Conservation (phyloP, 2,888 invertebrate species). For the Actias luna region DNA sequence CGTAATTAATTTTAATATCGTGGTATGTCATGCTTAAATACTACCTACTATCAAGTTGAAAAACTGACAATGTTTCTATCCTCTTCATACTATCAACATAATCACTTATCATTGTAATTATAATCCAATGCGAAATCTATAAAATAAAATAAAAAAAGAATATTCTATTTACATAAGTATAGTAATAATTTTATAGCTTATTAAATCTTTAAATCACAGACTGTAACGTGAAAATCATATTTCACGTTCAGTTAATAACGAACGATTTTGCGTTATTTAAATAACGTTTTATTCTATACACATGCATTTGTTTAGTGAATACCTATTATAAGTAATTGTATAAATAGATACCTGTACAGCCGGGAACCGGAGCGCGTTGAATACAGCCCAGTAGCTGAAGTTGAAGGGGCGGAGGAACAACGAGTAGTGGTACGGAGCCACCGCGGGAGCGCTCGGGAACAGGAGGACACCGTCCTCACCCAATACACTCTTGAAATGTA, state of each 20-base stretch:
- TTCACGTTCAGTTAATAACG: background rate
- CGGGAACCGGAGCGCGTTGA: slow-evolving; percentile 92
- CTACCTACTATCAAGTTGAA: too few relatives aligned
- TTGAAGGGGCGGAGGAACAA: slow-evolving; percentile 89
- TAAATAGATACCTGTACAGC: slow-evolving; percentile 83
- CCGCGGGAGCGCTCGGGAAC: slow-evolving; percentile 90
- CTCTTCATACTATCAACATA: too few relatives aligned
- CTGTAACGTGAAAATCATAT: background rate
- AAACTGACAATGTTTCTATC: too few relatives aligned
- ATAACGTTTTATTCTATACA: background rate
- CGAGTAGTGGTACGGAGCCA: slow-evolving; percentile 92
- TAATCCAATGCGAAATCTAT: too few relatives aligned
- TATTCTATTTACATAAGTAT: background rate
- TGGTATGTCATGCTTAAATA: too few relatives aligned
- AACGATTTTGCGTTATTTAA: too few relatives aligned
- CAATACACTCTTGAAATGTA: slow-evolving; percentile 82
- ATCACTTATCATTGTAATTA: too few relatives aligned
- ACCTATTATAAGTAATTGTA: background rate
- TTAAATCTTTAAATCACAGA: background rate
- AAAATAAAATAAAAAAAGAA: too few relatives aligned
- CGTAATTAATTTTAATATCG: too few relatives aligned
- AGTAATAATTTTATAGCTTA: background rate
- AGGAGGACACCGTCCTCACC: slow-evolving; percentile 91
- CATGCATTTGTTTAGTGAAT: too few relatives aligned
- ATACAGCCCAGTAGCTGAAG: slow-evolving; percentile 92